These are phyloP conservation scores for Rhinichthys osculus DNA, from an alignment of 2,797 vertebrate species.

Conservation along the genomic window DNA sequence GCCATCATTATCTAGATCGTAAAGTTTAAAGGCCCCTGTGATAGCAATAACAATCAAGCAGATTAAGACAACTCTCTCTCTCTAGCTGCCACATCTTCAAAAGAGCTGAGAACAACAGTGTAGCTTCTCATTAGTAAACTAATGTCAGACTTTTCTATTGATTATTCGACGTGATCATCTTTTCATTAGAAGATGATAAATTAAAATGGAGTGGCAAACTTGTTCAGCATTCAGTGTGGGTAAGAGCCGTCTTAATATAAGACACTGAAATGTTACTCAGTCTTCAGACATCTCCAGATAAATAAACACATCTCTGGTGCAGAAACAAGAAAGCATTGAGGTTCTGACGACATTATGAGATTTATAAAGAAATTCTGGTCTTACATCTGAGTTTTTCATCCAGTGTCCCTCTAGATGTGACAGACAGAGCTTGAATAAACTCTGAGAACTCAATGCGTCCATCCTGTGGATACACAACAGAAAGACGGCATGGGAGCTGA, in stretches of 20 bases:
- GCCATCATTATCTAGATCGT: slow-evolving; percentile 96
- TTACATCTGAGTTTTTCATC: slow-evolving; percentile 98
- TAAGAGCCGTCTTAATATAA: background rate
- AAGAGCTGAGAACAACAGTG: background rate
- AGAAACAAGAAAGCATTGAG: background rate
- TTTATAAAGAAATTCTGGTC: slow-evolving; percentile 52
- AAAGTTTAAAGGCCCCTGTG: slow-evolving; percentile 97
- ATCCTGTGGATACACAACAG: slow-evolving; percentile 78
- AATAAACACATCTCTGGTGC: background rate
- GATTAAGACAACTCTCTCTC: slow-evolving; percentile 21
- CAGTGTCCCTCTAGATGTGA: slow-evolving; percentile 95
- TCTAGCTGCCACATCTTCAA: background rate
- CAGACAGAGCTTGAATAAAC: slow-evolving; percentile 98
- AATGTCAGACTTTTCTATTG: background rate
- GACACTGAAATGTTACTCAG: background rate
- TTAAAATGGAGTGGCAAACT: background rate
- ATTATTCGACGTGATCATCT: slow-evolving; percentile 3
- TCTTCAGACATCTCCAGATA: background rate
- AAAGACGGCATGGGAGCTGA: background rate
- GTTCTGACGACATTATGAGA: background rate
- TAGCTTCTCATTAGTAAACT: background rate
- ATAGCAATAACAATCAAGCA: slow-evolving; percentile 42
- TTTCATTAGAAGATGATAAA: background rate
- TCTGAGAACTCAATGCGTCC: slow-evolving; percentile 97
- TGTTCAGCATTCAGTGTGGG: background rate